phyloP scores from a whole-genome alignment of 2,888 invertebrate species.

The Chouioia cunea region DNA sequence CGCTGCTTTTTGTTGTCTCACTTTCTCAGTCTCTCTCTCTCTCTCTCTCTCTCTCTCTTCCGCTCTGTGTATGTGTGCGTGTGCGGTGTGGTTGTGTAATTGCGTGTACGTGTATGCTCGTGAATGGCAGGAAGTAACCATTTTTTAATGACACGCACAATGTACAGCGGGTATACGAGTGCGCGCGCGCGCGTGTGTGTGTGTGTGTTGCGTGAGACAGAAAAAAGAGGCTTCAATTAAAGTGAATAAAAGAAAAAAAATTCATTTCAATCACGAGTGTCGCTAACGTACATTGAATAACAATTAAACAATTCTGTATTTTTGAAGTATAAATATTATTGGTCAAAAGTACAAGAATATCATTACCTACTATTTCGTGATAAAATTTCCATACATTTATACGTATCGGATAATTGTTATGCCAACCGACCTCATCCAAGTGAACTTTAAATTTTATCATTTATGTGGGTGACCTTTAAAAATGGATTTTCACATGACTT shows the following conservation, averaged over 20 bases:
- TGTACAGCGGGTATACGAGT: neutral
- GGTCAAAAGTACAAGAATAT: conserved; percentile 18
- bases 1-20: too few relatives aligned
- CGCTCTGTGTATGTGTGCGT: too few relatives aligned
- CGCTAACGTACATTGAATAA: neutral
- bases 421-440: neutral
- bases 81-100: too few relatives aligned
- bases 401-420: too few relatives aligned
- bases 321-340: conserved; percentile 8
- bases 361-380: too few relatives aligned
- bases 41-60: too few relatives aligned
- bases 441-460: conserved; percentile 19
- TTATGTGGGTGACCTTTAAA: conserved; percentile 7
- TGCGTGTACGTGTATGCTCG: neutral
- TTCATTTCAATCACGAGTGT: neutral
- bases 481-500: conserved; percentile 12
- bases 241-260: neutral
- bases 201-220: too few relatives aligned
- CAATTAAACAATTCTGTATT: conserved; percentile 9
- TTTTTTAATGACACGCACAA: conserved; percentile 8
- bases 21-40: too few relatives aligned
- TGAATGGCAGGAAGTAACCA: conserved; percentile 21
- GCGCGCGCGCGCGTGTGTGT: neutral
- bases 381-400: too few relatives aligned
- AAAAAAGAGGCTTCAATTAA: neutral